These are phyloP conservation scores for Drosophila siamana DNA, from an alignment of 2,888 invertebrate genomes.

Conservation along the genomic window DNA sequence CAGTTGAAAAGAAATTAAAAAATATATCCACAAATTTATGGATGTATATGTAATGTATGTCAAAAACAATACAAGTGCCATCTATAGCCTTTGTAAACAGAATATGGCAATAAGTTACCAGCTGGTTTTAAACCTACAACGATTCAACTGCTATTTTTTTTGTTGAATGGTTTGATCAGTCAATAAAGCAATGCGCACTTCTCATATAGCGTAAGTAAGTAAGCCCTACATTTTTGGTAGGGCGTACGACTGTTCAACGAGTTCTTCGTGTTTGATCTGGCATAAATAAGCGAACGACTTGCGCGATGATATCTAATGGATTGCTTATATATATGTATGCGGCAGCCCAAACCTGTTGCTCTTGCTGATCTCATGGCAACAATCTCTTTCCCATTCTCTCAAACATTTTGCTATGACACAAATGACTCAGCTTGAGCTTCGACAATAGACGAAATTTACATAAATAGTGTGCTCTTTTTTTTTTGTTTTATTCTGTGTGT, in stretches of 20 bases:
- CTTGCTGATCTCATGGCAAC: conserved; percentile 53
- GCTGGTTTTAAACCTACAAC: background rate
- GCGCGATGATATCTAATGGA: conserved; percentile 15
- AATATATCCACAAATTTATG: background rate
- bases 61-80: background rate
- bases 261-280: conserved; percentile 11
- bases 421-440: conserved; percentile 47
- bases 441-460: conserved; percentile 52
- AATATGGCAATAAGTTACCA: background rate
- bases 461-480: conserved; percentile 37
- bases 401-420: conserved; percentile 48
- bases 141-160: too few relatives aligned
- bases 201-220: too few relatives aligned
- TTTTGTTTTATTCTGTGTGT: background rate
- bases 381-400: conserved; percentile 48
- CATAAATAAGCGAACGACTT: background rate
- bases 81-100: background rate
- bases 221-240: background rate
- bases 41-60: background rate
- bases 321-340: conserved; percentile 4
- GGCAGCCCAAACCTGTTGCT: conserved; percentile 50
- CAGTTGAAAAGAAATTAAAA: background rate
- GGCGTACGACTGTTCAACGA: background rate
- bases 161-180: too few relatives aligned
- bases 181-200: background rate